Base-by-base conservation (phyloP, 2,888 invertebrate genomes). In the Miltochrista miniata region DNA sequence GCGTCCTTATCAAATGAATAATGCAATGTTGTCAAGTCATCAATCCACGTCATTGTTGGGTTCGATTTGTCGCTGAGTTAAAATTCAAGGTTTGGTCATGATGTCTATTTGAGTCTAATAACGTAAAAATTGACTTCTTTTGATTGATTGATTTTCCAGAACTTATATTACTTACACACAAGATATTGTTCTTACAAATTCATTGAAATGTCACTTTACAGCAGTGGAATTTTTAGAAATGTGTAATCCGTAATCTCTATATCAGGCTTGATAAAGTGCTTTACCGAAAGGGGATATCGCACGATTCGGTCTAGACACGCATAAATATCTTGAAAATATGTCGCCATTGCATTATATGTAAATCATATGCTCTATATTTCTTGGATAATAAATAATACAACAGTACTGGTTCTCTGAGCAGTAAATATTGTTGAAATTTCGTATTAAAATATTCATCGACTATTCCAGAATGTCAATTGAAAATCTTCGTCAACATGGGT, bases 1-100 rank as follows among this genome's bases (percentile, higher is more conserved):
- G 36, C 60, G 69, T 64, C 57, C 73, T 63, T 65, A 50, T 57
- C 62, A 59, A 51, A 54, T 62, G 56, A 68, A 74, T 71, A 74
- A 75, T 76, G 69, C n/a, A n/a, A n/a, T n/a, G 76, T 73, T 68
- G 78, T 65, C 81, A 64, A 84, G 80, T 85, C 85, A 83, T 84
- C 77, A 29, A 72, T 67, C n/a, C n/a, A n/a, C n/a, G n/a, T n/a
- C n/a, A n/a, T n/a, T n/a, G n/a, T n/a, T n/a, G n/a, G n/a, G n/a
- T n/a, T 70, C 74, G 74, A 78, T 82, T 83, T 76, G 79, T 82
- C 79, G 76, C 76, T 76, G 76, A 60, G 56, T 30, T 48, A 47
- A 34, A 48, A 49, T 60, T 63, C 18, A 24, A 4, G 2, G 18
- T 24, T 24, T 24, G 2, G 18, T 24, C 18, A 24, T 24, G 18